These are phyloP conservation scores for Andrena flavipes DNA, from an alignment of 2,888 invertebrate genomes.

Conservation along the genomic window DNA sequence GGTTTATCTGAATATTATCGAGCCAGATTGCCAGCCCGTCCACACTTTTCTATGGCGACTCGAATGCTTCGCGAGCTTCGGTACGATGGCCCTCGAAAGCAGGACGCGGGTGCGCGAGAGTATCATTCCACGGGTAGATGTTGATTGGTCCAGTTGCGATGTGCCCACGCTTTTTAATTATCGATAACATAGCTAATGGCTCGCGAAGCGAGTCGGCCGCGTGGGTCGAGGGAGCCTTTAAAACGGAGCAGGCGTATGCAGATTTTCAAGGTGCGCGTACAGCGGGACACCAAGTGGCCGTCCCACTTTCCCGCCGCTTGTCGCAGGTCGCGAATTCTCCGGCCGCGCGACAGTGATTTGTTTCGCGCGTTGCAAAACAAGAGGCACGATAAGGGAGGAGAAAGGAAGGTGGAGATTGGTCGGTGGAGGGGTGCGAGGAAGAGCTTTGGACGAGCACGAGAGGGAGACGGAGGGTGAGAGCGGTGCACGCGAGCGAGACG, in stretches of 20 bases:
- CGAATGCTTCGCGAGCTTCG: slow-evolving; percentile 15
- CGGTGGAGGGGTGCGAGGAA: background rate
- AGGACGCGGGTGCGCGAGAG: no score
- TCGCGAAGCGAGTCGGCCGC: slow-evolving; percentile 18
- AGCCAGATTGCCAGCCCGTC: slow-evolving; percentile 67
- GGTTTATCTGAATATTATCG: slow-evolving; percentile 74
- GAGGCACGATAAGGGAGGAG: slow-evolving; percentile 49
- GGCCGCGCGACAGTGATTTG: slow-evolving; percentile 63
- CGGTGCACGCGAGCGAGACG: slow-evolving; percentile 2
- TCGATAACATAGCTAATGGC: slow-evolving; percentile 40
- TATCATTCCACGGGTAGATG: no score
- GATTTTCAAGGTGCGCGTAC: slow-evolving; percentile 61
- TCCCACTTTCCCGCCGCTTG: slow-evolving; percentile 67
- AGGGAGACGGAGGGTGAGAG: slow-evolving; percentile 3
- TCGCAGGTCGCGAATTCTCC: slow-evolving; percentile 71
- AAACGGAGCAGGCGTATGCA: slow-evolving; percentile 50
- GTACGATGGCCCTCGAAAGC: background rate
- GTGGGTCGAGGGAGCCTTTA: slow-evolving; percentile 28
- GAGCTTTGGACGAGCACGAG: slow-evolving; percentile 40
- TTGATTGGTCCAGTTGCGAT: background rate
- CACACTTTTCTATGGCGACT: slow-evolving; percentile 27
- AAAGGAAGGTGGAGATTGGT: slow-evolving; percentile 26
- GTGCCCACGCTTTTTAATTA: slow-evolving; percentile 52
- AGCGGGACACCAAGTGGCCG: slow-evolving; percentile 28
- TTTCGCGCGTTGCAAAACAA: slow-evolving; percentile 64